Evolutionary conservation across 2,797 vertebrate genomes (phyloP).

Genomic region (Mus minutoides): DNA sequence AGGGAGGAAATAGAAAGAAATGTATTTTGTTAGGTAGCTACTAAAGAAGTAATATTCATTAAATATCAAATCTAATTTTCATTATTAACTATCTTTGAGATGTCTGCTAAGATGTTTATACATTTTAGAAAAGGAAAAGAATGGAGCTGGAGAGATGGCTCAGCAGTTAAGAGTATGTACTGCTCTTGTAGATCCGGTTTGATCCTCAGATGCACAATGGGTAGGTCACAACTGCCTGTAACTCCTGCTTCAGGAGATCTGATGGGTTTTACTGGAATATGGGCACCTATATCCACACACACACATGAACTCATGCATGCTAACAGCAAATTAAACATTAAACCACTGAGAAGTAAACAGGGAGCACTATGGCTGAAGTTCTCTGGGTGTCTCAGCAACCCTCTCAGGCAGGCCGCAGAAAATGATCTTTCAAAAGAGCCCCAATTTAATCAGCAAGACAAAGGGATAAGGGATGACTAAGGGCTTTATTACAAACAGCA

Average conservation of each 20-base stretch:
- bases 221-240: neutral
- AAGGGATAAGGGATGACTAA: neutral
- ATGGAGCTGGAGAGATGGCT: neutral
- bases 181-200: neutral
- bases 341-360: neutral
- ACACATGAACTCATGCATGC: neutral
- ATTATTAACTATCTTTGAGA: neutral
- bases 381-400: neutral
- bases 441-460: neutral
- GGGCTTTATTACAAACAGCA: neutral
- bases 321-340: neutral
- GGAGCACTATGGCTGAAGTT: neutral
- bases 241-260: neutral
- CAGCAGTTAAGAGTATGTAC: neutral
- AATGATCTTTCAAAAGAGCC: neutral
- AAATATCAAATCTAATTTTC: constrained; percentile 35
- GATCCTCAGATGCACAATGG: neutral
- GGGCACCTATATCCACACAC: neutral
- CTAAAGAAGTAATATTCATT: neutral
- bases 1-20: constrained; percentile 21
- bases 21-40: neutral
- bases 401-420: neutral
- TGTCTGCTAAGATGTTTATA: neutral
- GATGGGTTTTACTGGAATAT: neutral
- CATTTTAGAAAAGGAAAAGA: neutral